These are phyloP conservation scores for Pangasius sanitwongsei DNA, from an alignment of 2,797 vertebrate species.

Conservation along the genomic window DNA sequence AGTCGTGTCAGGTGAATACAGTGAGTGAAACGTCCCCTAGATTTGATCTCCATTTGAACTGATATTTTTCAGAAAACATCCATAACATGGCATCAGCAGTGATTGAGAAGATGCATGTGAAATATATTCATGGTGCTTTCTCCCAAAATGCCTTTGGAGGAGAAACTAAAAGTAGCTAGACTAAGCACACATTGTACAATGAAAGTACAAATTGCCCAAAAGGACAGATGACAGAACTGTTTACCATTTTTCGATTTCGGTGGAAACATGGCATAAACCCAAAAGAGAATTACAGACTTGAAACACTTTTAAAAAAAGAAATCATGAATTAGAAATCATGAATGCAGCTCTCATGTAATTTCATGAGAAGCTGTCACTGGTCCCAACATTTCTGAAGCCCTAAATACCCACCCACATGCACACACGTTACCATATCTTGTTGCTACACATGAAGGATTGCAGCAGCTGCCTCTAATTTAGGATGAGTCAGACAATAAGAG, in stretches of 20 bases:
- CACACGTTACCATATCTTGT: slow-evolving; percentile 23
- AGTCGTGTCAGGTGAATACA: background rate
- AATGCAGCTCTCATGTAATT: background rate
- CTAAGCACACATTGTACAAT: background rate
- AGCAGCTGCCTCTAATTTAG: slow-evolving; percentile 36
- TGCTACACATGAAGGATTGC: slow-evolving; percentile 26
- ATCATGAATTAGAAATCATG: slow-evolving; percentile 7
- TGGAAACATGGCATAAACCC: background rate
- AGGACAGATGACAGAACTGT: background rate
- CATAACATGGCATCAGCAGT: background rate
- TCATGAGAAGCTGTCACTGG: background rate
- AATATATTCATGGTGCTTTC: background rate
- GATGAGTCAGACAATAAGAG: slow-evolving; percentile 26
- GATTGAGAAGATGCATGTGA: background rate
- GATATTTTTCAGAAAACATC: background rate
- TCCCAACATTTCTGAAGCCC: slow-evolving; percentile 2
- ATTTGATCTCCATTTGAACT: no score
- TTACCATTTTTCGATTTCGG: background rate
- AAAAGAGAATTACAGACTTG: background rate
- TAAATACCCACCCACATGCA: slow-evolving; percentile 22
- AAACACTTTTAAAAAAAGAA: background rate
- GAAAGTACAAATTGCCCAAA: background rate
- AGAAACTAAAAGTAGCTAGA: background rate
- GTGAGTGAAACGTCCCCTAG: background rate
- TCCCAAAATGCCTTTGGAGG: background rate